A percentile compares a stretch with the other conserved stretches of the same genome.
Evolutionary conservation across 2,888 invertebrate genomes (phyloP).

Genomic region (Lithophane leautieri): DNA sequence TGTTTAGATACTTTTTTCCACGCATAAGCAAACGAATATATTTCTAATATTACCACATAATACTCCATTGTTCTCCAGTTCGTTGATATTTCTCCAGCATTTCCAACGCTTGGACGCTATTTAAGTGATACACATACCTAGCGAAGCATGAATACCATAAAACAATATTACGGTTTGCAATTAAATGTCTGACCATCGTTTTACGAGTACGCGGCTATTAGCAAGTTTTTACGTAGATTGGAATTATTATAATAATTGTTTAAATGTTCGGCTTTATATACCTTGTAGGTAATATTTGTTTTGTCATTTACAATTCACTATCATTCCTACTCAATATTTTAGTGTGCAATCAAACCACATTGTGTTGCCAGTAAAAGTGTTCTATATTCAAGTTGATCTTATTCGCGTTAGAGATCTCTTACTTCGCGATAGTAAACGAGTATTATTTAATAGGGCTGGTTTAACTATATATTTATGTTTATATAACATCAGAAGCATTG

Average conservation of each 20-base stretch:
- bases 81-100: constrained; percentile 88
- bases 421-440: constrained; percentile 41
- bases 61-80: constrained; percentile 89
- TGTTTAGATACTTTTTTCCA: constrained; percentile 89
- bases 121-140: constrained; percentile 86
- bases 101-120: constrained; percentile 85
- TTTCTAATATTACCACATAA: constrained; percentile 90
- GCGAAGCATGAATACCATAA: constrained; percentile 82
- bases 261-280: background rate
- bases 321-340: background rate
- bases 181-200: constrained; percentile 77
- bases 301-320: background rate
- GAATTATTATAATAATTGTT: background rate
- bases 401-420: constrained; percentile 49
- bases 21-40: constrained; percentile 88
- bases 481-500: constrained; percentile 37
- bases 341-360: constrained; percentile 10
- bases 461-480: constrained; percentile 38
- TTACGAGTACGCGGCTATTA: constrained; percentile 54
- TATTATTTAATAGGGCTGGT: constrained; percentile 43
- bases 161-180: constrained; percentile 80
- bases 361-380: constrained; percentile 48
- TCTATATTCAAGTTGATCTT: constrained; percentile 51
- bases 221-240: constrained; percentile 16
- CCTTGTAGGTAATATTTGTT: background rate